These are phyloP conservation scores for Philaethria dido DNA, from an alignment of 2,888 invertebrate species.

Conservation along the genomic window DNA sequence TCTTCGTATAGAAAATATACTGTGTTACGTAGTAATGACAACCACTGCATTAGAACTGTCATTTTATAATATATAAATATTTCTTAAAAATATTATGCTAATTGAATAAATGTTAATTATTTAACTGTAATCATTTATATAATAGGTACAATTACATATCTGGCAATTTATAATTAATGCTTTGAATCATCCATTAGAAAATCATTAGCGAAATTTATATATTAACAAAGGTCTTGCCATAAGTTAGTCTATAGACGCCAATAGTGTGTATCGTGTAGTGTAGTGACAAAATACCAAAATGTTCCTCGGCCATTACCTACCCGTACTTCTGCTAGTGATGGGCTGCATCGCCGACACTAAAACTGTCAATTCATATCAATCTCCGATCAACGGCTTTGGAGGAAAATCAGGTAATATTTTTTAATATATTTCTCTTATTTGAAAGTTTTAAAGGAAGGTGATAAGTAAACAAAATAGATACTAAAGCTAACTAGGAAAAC, in stretches of 20 bases:
- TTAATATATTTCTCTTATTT: constrained; percentile 19
- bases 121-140: background rate
- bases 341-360: constrained; percentile 66
- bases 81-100: background rate
- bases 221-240: background rate
- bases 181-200: constrained; percentile 9
- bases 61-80: too few relatives aligned
- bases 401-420: constrained; percentile 63
- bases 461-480: too few relatives aligned
- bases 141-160: background rate
- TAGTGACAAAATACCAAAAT: constrained; percentile 51
- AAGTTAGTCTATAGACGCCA: constrained; percentile 1
- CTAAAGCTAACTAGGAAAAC: too few relatives aligned
- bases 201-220: constrained; percentile 12
- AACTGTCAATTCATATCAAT: constrained; percentile 66
- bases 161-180: constrained; percentile 14
- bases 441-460: too few relatives aligned
- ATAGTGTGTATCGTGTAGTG: constrained; percentile 27
- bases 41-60: too few relatives aligned
- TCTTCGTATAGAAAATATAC: too few relatives aligned
- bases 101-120: constrained; percentile 1
- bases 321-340: constrained; percentile 61
- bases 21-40: too few relatives aligned
- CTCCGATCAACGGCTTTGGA: constrained; percentile 56
- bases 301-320: constrained; percentile 61